phyloP scores from a whole-genome alignment of 2,888 invertebrate genomes.

The Sinhomidia bicolor region DNA sequence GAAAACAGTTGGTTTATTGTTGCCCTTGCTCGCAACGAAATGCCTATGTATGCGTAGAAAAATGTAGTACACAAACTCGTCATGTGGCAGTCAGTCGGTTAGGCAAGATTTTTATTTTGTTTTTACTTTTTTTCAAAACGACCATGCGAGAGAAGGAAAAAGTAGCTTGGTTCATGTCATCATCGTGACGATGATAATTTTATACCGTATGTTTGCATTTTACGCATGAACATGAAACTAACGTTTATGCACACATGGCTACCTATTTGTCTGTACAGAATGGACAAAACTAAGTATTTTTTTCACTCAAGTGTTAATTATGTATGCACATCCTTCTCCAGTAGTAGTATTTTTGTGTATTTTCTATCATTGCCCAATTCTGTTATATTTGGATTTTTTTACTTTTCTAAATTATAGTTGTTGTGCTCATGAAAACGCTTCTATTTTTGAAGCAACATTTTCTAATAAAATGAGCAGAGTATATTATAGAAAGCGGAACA shows the following conservation, averaged over 20 bases:
- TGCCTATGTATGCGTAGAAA: neutral
- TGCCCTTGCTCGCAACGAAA: constrained; percentile 30
- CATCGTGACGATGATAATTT: constrained; percentile 15
- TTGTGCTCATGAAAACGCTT: too few species aligned
- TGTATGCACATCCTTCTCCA: too few species aligned
- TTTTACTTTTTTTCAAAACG: neutral
- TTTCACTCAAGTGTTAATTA: constrained; percentile 23
- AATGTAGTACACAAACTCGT: constrained; percentile 34
- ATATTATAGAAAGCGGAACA: too few species aligned
- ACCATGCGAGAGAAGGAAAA: constrained; percentile 15
- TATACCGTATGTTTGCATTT: neutral
- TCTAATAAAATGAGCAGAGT: too few species aligned
- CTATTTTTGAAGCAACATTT: too few species aligned
- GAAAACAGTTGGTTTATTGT: constrained; percentile 72
- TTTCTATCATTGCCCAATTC: too few species aligned
- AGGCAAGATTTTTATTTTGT: constrained; percentile 49
- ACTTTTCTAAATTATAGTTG: too few species aligned
- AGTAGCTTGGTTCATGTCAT: constrained; percentile 33
- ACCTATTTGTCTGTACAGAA: neutral
- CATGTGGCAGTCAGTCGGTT: constrained; percentile 48
- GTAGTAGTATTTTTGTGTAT: too few species aligned
- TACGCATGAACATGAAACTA: neutral
- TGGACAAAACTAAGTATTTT: neutral
- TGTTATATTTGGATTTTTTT: too few species aligned
- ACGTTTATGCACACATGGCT: neutral